These are phyloP conservation scores for Phrynosoma platyrhinos DNA, from an alignment of 2,113 vertebrate genomes.

Conservation along the genomic window DNA sequence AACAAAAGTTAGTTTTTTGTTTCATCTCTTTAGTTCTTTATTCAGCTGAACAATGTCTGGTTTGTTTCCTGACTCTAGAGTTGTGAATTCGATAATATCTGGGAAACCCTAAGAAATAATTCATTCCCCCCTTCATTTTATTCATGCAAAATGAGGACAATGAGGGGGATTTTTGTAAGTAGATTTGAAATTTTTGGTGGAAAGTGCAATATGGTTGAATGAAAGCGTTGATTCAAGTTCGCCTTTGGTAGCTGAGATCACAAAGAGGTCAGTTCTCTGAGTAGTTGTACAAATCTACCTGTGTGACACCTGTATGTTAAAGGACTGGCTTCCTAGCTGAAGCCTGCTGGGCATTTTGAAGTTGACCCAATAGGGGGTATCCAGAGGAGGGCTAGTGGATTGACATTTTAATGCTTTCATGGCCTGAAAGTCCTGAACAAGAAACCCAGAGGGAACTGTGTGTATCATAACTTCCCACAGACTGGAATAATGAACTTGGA, in stretches of 20 bases:
- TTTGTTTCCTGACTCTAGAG: neutral
- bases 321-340: slow-evolving; percentile 15
- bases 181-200: slow-evolving; percentile 38
- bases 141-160: neutral
- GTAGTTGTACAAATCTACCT: slow-evolving; percentile 12
- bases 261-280: slow-evolving; percentile 31
- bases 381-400: neutral
- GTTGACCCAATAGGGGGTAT: slow-evolving; percentile 22
- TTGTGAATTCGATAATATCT: neutral
- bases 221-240: slow-evolving; percentile 29
- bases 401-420: slow-evolving; percentile 14
- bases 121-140: neutral
- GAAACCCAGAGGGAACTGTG: neutral
- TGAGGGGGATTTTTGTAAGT: neutral
- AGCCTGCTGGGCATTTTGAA: slow-evolving; percentile 40
- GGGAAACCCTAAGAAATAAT: neutral
- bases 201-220: neutral
- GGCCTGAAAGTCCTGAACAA: neutral
- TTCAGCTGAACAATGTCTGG: neutral
- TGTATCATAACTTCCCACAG: neutral
- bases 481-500: neutral
- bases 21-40: neutral
- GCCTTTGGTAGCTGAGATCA: neutral
- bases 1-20: neutral
- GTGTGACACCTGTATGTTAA: slow-evolving; percentile 13